These are phyloP conservation scores for Sorex maritimensis DNA, from an alignment of 2,797 vertebrate species.

Conservation along the genomic window DNA sequence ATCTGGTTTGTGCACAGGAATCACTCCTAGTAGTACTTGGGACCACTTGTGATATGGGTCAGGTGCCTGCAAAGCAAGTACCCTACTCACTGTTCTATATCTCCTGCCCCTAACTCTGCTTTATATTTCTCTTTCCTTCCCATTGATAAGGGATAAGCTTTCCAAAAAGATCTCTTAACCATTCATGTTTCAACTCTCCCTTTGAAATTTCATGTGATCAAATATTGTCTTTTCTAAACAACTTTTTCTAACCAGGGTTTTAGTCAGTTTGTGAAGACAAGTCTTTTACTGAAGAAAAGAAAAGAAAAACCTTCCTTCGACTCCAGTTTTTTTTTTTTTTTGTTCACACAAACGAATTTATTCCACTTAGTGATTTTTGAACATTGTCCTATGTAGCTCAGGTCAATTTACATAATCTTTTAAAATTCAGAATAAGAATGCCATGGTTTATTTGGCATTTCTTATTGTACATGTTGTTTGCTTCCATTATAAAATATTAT, in stretches of 20 bases:
- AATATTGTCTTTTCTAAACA: constrained; percentile 48
- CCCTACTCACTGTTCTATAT: too few species aligned
- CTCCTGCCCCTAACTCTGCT: not conserved
- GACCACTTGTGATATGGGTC: too few species aligned
- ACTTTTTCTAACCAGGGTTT: not conserved
- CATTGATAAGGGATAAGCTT: constrained; percentile 24
- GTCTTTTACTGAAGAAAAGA: not conserved
- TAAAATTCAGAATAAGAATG: not conserved
- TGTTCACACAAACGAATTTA: not conserved
- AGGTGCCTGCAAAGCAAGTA: too few species aligned
- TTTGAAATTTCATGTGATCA: not conserved
- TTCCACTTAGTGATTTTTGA: not conserved
- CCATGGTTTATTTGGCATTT: constrained; percentile 40
- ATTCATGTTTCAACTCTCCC: constrained; percentile 21
- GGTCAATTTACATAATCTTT: constrained; percentile 1
- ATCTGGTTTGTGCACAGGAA: too few species aligned
- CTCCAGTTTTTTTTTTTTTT: constrained; percentile 5
- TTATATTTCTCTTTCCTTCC: not conserved
- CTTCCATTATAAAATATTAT: constrained; percentile 46
- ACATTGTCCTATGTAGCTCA: not conserved
- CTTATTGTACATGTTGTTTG: constrained; percentile 19
- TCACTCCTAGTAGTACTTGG: too few species aligned
- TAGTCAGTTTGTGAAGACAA: not conserved
- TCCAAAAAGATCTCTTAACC: not conserved
- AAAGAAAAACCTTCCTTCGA: not conserved